Evolutionary conservation across 2,797 vertebrate species (phyloP).

Genomic region (Ficedula albicollis): DNA sequence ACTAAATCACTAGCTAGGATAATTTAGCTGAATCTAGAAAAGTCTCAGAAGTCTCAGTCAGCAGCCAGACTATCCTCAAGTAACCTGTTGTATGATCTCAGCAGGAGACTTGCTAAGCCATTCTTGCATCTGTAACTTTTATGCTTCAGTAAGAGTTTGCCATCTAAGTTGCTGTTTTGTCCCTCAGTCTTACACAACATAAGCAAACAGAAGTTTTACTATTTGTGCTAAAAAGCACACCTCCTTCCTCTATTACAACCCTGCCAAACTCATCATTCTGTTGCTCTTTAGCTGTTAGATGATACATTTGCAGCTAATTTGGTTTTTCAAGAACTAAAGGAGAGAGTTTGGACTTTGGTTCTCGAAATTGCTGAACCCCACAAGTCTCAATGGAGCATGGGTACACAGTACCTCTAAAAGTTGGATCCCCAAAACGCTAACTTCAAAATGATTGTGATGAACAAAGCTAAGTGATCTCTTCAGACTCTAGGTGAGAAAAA

Average conservation of each 20-base stretch:
- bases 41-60: not conserved
- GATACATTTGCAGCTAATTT: no score
- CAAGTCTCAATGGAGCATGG: not conserved
- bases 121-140: not conserved
- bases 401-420: not conserved
- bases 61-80: slow-evolving; percentile 13
- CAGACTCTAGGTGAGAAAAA: not conserved
- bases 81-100: slow-evolving; percentile 3
- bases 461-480: not conserved
- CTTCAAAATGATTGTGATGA: not conserved
- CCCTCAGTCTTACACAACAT: not conserved
- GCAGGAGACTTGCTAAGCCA: not conserved
- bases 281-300: no score
- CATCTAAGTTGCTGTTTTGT: not conserved
- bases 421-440: not conserved
- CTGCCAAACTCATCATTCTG: no score
- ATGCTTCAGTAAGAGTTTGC: not conserved
- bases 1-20: not conserved
- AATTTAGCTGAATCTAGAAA: not conserved
- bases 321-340: no score
- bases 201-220: not conserved
- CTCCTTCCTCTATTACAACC: no score
- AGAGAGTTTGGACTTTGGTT: not conserved
- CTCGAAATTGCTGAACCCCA: not conserved
- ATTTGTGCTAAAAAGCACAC: not conserved